Percentiles rank a stretch among this genome's conserved stretches.
Evolutionary conservation across 2,888 invertebrate genomes (phyloP).

Genomic region (Leptopilina myrica): DNA sequence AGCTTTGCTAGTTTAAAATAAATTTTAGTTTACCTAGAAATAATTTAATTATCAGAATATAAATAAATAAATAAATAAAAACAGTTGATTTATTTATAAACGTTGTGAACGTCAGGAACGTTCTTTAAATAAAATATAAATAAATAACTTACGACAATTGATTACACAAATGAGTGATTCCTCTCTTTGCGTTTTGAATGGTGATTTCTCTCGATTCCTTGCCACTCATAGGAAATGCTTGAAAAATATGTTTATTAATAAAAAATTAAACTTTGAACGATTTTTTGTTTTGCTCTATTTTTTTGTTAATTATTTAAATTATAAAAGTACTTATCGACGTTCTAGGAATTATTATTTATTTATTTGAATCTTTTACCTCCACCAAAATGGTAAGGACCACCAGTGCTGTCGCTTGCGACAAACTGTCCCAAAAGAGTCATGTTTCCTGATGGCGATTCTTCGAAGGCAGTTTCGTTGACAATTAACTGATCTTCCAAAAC

Average conservation of each 20-base stretch:
- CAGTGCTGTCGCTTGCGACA: constrained; percentile 92
- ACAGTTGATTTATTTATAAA: too few species aligned
- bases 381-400: constrained; percentile 89
- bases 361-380: constrained; percentile 78
- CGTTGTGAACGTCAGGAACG: too few species aligned
- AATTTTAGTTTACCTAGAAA: too few species aligned
- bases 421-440: constrained; percentile 94
- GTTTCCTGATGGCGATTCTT: constrained; percentile 93
- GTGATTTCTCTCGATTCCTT: constrained; percentile 96
- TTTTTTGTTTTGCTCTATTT: constrained; percentile 5
- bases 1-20: too few species aligned
- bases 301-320: background rate
- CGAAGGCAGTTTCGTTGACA: constrained; percentile 97
- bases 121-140: background rate
- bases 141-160: constrained; percentile 81
- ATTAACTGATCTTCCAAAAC: constrained; percentile 98
- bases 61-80: too few species aligned
- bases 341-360: background rate
- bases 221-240: constrained; percentile 84
- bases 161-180: constrained; percentile 90
- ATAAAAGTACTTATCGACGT: too few species aligned
- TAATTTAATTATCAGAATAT: too few species aligned
- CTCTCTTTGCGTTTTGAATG: constrained; percentile 89
- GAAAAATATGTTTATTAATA: constrained; percentile 30
- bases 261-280: background rate